Percentiles rank a stretch among this genome's conserved stretches.
Evolutionary conservation across 2,888 invertebrate genomes (phyloP).

Genomic region (Pterobdella sp.): DNA sequence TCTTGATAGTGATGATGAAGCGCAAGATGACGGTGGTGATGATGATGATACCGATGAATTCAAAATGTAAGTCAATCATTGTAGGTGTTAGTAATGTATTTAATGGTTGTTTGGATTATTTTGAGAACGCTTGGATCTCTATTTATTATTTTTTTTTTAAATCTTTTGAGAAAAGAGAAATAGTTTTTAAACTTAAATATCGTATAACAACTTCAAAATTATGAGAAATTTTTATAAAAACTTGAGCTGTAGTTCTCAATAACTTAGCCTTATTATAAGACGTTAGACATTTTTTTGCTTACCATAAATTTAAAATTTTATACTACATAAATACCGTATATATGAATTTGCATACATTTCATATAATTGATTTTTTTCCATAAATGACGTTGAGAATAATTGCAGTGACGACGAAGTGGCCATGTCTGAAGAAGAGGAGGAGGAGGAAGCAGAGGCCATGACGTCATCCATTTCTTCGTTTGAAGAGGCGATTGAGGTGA

Average conservation of each 20-base stretch:
- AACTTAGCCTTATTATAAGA: too few species aligned
- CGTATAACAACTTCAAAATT: too few species aligned
- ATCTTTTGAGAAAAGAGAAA: too few species aligned
- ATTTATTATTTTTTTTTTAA: too few species aligned
- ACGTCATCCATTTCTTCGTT: neutral
- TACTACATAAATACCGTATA: neutral
- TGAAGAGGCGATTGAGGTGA: neutral
- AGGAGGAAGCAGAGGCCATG: constrained; percentile 28
- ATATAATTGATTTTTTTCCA: neutral
- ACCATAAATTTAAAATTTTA: neutral
- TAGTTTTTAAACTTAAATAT: too few species aligned
- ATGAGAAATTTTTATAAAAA: too few species aligned
- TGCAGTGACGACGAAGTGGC: constrained; percentile 23
- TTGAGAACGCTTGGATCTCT: too few species aligned
- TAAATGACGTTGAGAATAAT: constrained; percentile 15
- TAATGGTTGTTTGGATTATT: too few species aligned
- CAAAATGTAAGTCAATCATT: constrained; percentile 64
- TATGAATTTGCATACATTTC: too few species aligned
- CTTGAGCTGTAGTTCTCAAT: too few species aligned
- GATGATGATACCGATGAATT: constrained; percentile 73
- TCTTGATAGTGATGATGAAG: constrained; percentile 62
- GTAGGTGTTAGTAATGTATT: too few species aligned
- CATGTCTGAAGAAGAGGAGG: constrained; percentile 26
- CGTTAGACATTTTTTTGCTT: neutral
- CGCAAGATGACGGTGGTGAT: constrained; percentile 54